Evolutionary conservation across 2,797 vertebrate genomes (phyloP), one percentile per base, ranked within the genome.

Genomic region (Falco berigora): DNA sequence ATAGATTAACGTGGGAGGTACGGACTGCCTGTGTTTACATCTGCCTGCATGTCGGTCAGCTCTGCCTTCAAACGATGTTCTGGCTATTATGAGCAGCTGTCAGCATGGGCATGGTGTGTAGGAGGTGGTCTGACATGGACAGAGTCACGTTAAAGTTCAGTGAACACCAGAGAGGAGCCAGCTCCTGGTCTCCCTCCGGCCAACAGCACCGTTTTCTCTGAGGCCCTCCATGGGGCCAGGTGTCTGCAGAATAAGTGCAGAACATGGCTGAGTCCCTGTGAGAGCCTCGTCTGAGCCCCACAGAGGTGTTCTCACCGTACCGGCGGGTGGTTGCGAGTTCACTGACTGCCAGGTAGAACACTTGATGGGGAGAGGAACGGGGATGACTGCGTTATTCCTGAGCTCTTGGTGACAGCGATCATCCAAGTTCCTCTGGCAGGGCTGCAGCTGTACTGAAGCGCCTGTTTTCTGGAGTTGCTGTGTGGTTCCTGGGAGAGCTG

Each of bases 261-360:
- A 90, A 13, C n/a, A 4, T 0, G 2, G 10, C 1, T 16, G 13
- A 28, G 36, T 14, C 23, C 23, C 42, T 20, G 8, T 3, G 1
- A 36, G 36, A 72, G 44, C 55, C 34, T 42, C 50, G 40, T 7
- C 11, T 38, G 67, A 49, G 34, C n/a, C 40, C 53, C 80, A 6
- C 12, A 8, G 1, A 12, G 9, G 12, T 1, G 23, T 42, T 17
- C 28, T 16, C 14, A 1, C 6, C 47, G 1, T 8, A 16, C 14
- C 59, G 36, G 78, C 1, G 12, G 5, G 6, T 17, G 25, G 40
- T 8, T 52, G 27, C 18, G 76, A 18, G 68, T 47, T 38, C 27
- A 1, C 10, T 34, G 47, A 2, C 66, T 85, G 69, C 61, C 88
- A 47, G 73, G 32, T n/a, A 36, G 34, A 79, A 24, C 21, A 2